Percentiles rank a stretch among this genome's conserved stretches.
These are phyloP conservation scores for Arrhopalites spinosus DNA, from an alignment of 2,888 invertebrate species.

Conservation along the genomic window DNA sequence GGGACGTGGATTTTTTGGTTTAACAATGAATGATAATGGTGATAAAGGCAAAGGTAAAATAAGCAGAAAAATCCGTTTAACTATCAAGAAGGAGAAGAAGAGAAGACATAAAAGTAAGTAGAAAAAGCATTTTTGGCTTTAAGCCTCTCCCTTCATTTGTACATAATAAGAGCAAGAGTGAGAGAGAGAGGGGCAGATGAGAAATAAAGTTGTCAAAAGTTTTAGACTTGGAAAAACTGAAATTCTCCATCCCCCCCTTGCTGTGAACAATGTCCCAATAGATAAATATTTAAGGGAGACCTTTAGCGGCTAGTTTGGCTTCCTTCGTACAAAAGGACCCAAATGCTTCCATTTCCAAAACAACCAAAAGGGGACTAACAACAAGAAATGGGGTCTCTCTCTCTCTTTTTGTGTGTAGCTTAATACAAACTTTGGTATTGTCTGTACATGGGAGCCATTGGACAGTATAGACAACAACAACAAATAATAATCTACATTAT, in stretches of 20 bases:
- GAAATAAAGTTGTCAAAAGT: conserved; percentile 19
- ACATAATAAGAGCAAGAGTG: background rate
- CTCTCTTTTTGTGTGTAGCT: too few relatives aligned
- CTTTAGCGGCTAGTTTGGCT: conserved; percentile 51
- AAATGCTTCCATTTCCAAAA: background rate
- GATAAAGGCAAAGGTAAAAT: background rate
- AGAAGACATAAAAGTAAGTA: too few relatives aligned
- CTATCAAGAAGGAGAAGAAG: background rate
- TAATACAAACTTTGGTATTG: background rate
- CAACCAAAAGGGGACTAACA: background rate
- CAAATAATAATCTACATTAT: too few relatives aligned
- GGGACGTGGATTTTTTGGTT: too few relatives aligned
- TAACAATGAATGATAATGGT: too few relatives aligned
- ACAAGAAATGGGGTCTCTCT: too few relatives aligned
- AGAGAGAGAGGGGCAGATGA: conserved; percentile 32
- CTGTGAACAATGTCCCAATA: conserved; percentile 39
- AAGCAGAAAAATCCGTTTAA: conserved; percentile 9
- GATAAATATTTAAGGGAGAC: conserved; percentile 50
- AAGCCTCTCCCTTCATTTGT: background rate
- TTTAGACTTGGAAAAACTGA: background rate
- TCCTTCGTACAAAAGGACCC: conserved; percentile 40
- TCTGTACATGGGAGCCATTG: background rate
- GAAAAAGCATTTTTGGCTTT: background rate
- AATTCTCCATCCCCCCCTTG: too few relatives aligned
- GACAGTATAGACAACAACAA: background rate